A percentile compares a stretch with the other conserved stretches of the same genome.
These are phyloP conservation scores for Orientallactaga sibirica DNA, from an alignment of 2,797 vertebrate genomes.

Conservation along the genomic window DNA sequence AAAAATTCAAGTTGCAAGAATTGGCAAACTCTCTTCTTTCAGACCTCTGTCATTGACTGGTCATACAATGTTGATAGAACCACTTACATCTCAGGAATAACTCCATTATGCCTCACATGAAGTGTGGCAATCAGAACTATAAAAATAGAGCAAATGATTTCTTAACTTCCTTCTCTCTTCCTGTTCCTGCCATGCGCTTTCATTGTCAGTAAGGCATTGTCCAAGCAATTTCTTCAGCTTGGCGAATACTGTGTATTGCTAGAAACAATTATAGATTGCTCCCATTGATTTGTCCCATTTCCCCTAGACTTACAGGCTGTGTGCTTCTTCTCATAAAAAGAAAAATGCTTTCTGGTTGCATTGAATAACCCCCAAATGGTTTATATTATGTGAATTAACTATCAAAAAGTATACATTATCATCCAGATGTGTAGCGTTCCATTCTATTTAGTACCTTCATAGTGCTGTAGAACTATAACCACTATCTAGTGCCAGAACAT, in stretches of 20 bases:
- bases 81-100: constrained; percentile 67
- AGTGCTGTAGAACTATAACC: background rate
- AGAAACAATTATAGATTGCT: constrained; percentile 55
- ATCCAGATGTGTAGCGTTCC: background rate
- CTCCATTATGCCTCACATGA: constrained; percentile 67
- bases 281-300: constrained; percentile 7
- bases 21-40: background rate
- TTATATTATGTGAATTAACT: background rate
- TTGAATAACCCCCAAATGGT: background rate
- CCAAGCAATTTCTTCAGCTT: background rate
- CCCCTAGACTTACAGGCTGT: constrained; percentile 2
- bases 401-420: background rate
- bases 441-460: background rate
- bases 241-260: constrained; percentile 66
- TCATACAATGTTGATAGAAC: constrained; percentile 50
- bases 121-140: constrained; percentile 60
- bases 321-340: background rate
- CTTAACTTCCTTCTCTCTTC: constrained; percentile 24
- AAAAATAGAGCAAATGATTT: constrained; percentile 68
- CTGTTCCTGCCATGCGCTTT: constrained; percentile 37
- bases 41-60: constrained; percentile 38
- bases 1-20: constrained; percentile 56
- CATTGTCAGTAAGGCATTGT: constrained; percentile 43
- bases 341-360: background rate
- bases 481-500: background rate